Evolutionary conservation across 2,113 vertebrate genomes (phyloP).

Genomic region (Camelus dromedarius): DNA sequence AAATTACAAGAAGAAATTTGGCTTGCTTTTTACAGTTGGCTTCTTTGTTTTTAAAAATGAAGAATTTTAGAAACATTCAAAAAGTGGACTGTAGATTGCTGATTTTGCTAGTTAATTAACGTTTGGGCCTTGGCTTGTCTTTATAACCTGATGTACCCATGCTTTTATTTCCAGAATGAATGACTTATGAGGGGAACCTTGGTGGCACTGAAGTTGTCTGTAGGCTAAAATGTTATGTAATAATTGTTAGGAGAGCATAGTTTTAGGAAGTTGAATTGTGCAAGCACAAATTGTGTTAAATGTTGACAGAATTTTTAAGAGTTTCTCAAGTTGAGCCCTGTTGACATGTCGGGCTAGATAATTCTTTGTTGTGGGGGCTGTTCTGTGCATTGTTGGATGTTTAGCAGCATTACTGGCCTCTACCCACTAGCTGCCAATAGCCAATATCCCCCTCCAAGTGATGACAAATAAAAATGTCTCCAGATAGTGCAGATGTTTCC

Average conservation of each 20-base stretch:
- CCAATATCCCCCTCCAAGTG: background rate
- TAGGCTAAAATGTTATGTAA: conserved; percentile 1
- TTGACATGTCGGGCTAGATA: background rate
- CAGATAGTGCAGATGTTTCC: background rate
- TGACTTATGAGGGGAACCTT: background rate
- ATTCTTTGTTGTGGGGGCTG: background rate
- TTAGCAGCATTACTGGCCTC: background rate
- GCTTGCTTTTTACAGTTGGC: conserved; percentile 46
- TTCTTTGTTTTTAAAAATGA: conserved; percentile 53
- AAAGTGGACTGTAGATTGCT: background rate
- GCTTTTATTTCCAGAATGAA: conserved; percentile 43
- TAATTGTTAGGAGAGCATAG: background rate
- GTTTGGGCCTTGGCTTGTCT: background rate
- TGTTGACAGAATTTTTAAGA: background rate
- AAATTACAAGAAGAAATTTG: conserved; percentile 54
- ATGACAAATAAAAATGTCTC: background rate
- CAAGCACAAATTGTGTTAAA: background rate
- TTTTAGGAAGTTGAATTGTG: conserved; percentile 49
- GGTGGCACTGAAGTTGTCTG: background rate
- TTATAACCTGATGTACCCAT: background rate
- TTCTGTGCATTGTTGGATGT: background rate
- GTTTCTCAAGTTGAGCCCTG: background rate
- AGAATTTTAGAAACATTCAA: conserved; percentile 21
- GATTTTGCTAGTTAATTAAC: conserved; percentile 11
- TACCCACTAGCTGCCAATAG: background rate